Evolutionary conservation across 2,113 vertebrate genomes (phyloP), one percentile per base, ranked within the genome.

Genomic region (Hippoglossus stenolepis): DNA sequence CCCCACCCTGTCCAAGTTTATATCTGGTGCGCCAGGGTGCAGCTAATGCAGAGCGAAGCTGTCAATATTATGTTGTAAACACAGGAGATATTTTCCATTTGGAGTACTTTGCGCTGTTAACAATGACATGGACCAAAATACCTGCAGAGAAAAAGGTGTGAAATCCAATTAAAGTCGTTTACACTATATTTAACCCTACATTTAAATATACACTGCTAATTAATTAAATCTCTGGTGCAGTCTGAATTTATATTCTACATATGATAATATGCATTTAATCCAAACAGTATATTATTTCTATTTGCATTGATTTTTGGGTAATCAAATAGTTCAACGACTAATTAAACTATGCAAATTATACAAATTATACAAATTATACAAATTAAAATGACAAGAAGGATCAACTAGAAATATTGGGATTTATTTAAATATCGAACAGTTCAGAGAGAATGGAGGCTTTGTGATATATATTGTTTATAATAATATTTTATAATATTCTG

Each of bases 41-140:
- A 72, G 84, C 71, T 89, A 91, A 92, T 90, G 83, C 54, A 65
- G 69, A 57, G 73, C 14, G 12, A 65, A 74, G 66, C 62, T 67
- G 85, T 91, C 90, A 82, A 91, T 91, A 91, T 72, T 82, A 56
- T 78, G 79, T 82, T 92, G 90, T 92, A 85, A 91, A 92, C 85
- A 91, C 35, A 79, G 51, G 70, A 69, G 70, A 87, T 85, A 75
- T 75, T 68, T 84, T 84, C 83, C 85, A 84, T 80, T 79, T 70
- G 77, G 45, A 61, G 68, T 82, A 47, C 38, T 88, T 80, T 85
- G 73, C 5, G 11, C 15, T 80, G 80, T 87, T 84, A 72, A 79
- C 60, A 79, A 26, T 77, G 86, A 82, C 77, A 88, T 72, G 13
- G 82, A 85, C 58, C 70, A 43, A 51, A 73, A 68, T 26, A 60